Conservation (phyloP, 2,888 invertebrate genomes). For the Xanthia togata region DNA sequence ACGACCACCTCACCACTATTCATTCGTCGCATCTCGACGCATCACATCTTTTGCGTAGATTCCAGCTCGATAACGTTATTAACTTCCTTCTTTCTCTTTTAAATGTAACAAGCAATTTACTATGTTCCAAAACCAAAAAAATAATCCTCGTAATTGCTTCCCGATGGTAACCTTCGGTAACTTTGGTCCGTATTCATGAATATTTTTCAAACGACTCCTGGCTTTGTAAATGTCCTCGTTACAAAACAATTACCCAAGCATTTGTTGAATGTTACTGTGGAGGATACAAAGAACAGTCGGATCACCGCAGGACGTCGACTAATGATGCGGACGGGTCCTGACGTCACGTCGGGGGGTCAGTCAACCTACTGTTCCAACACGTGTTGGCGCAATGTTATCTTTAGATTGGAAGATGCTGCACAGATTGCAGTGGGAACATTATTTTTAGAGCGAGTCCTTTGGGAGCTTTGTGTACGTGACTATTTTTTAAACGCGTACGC, state of each 20-base stretch:
- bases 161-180: conserved; percentile 31
- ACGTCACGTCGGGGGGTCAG: conserved; percentile 76
- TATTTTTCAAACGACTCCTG: conserved; percentile 59
- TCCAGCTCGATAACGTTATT: conserved; percentile 23
- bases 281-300: conserved; percentile 71
- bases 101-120: conserved; percentile 39
- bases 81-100: conserved; percentile 30
- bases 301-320: conserved; percentile 80
- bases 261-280: conserved; percentile 69
- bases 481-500: conserved; percentile 61
- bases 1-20: conserved; percentile 37
- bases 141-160: conserved; percentile 36
- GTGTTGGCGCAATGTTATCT: conserved; percentile 74
- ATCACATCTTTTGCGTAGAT: conserved; percentile 30
- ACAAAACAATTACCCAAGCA: conserved; percentile 74
- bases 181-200: conserved; percentile 50
- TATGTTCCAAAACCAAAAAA: conserved; percentile 36
- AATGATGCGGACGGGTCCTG: conserved; percentile 76
- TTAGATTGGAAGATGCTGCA: conserved; percentile 71
- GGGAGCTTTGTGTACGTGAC: conserved; percentile 60
- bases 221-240: conserved; percentile 71
- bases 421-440: conserved; percentile 73
- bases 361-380: conserved; percentile 77
- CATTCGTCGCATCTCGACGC: conserved; percentile 18
- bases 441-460: conserved; percentile 71